Evolutionary conservation across 2,797 vertebrate genomes (phyloP).

Genomic region (Phaenicophaeus curvirostris): DNA sequence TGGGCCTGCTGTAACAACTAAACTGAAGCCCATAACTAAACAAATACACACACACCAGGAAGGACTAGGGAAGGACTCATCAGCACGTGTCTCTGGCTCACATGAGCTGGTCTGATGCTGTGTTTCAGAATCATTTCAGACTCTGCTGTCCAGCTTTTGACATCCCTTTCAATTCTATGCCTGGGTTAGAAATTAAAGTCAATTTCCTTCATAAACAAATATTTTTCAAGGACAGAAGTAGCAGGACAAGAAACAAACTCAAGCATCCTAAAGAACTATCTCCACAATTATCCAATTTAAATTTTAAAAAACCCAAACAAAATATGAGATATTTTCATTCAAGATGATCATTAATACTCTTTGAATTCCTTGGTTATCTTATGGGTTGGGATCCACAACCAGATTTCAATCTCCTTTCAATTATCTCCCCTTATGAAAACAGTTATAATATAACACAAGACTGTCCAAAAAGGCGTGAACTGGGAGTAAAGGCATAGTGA

Average conservation of each 20-base stretch:
- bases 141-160: background rate
- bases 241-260: background rate
- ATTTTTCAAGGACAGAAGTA: background rate
- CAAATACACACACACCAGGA: background rate
- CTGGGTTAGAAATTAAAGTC: background rate
- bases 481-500: background rate
- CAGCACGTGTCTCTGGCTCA: rapidly evolving
- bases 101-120: rapidly evolving
- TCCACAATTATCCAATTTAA: background rate
- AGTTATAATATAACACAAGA: background rate
- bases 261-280: background rate
- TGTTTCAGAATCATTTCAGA: background rate
- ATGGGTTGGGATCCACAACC: background rate
- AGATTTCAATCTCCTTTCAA: background rate
- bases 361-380: background rate
- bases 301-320: background rate
- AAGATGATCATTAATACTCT: background rate
- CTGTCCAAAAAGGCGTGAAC: background rate
- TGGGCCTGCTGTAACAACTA: background rate
- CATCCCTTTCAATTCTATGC: background rate
- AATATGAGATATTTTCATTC: background rate
- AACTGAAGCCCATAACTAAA: background rate
- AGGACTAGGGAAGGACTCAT: background rate
- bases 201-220: background rate
- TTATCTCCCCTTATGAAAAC: background rate